Evolutionary conservation across 2,113 vertebrate species (phyloP).

Genomic region (Eptesicus fuscus): DNA sequence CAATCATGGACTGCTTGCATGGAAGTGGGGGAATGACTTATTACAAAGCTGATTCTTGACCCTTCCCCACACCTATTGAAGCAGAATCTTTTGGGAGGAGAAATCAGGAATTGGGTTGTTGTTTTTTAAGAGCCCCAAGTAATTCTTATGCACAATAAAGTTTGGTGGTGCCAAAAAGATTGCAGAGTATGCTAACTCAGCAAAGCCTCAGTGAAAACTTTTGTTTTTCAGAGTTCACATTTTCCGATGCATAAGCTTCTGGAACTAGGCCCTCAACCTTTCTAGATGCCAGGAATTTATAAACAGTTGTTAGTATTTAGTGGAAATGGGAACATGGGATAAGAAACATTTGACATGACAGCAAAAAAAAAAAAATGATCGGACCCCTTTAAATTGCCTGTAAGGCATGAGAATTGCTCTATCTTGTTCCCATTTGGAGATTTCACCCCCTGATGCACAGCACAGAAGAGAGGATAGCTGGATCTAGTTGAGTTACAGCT

Average conservation of each 20-base stretch:
- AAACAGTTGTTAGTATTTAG: not conserved
- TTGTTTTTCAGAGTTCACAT: not conserved
- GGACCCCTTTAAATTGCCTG: not conserved
- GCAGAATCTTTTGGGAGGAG: not conserved
- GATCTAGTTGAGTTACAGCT: not conserved
- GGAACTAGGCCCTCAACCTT: not conserved
- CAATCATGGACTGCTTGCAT: too few species aligned
- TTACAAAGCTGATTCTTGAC: not conserved
- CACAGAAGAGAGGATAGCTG: not conserved
- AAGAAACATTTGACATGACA: not conserved
- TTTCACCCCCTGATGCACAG: not conserved
- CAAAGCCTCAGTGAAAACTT: not conserved
- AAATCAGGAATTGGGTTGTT: not conserved
- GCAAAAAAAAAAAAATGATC: not conserved
- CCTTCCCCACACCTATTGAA: not conserved
- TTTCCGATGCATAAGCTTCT: conserved; percentile 2
- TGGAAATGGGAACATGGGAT: not conserved
- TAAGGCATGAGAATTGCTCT: not conserved
- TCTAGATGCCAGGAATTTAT: not conserved
- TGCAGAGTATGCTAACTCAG: not conserved
- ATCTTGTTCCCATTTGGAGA: not conserved
- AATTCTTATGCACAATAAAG: not conserved
- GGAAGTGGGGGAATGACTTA: not conserved
- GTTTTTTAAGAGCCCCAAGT: not conserved
- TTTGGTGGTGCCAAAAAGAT: not conserved